These are phyloP conservation scores for Antigone vipio DNA, from an alignment of 2,113 vertebrate species.

Conservation along the genomic window DNA sequence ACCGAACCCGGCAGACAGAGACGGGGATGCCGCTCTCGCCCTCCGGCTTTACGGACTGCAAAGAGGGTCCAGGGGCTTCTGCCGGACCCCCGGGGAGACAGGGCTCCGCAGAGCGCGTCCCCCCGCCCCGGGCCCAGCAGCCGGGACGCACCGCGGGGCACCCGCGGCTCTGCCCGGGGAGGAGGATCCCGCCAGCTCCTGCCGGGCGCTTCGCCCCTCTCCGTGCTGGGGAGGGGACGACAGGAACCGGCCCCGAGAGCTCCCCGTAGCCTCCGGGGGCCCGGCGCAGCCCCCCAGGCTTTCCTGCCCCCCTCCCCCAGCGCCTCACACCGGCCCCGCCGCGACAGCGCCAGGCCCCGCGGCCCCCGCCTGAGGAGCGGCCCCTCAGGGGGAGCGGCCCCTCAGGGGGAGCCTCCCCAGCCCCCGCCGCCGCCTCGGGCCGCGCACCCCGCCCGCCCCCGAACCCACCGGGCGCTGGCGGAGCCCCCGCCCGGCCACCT, in stretches of 20 bases:
- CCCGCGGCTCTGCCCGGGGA: background rate
- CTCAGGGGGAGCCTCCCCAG: background rate
- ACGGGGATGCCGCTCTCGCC: background rate
- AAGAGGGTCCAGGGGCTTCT: fast-evolving
- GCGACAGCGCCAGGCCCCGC: background rate
- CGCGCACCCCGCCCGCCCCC: background rate
- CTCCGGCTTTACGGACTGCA: fast-evolving
- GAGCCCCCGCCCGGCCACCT: background rate
- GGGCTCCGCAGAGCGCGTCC: background rate
- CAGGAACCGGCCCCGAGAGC: background rate
- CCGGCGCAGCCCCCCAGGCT: no score
- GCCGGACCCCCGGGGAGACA: background rate
- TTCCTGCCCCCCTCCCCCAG: no score
- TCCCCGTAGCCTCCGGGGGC: background rate
- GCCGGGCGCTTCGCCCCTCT: background rate
- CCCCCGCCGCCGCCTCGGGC: background rate
- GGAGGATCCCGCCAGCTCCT: background rate
- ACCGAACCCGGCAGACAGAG: background rate
- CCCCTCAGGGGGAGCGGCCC: no score
- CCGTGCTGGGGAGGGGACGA: background rate
- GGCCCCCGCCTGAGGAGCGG: background rate
- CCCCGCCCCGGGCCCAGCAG: background rate
- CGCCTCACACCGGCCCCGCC: background rate
- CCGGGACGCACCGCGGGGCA: background rate
- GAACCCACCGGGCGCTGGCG: background rate